Percentiles rank a stretch among this genome's conserved stretches.
phyloP scores from a whole-genome alignment of 2,888 invertebrate species.

The Pediacus dermestoides region DNA sequence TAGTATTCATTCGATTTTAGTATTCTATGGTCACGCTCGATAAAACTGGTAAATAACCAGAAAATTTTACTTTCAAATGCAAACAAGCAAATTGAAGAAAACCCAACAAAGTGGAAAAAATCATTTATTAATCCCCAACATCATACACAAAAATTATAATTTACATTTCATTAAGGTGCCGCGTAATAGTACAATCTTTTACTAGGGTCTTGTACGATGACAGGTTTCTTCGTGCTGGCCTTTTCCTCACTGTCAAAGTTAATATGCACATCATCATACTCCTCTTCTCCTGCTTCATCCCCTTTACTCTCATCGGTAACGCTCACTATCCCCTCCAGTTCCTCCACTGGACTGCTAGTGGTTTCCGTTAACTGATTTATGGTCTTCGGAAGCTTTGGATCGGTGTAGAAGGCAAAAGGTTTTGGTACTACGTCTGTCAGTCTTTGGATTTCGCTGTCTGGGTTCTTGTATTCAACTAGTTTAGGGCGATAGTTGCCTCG shows the following conservation, averaged over 20 bases:
- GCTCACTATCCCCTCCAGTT: constrained; percentile 9
- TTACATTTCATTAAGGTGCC: too few relatives aligned
- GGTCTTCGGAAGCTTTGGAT: constrained; percentile 35
- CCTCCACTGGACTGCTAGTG: too few relatives aligned
- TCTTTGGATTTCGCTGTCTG: constrained; percentile 21
- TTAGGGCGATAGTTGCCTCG: too few relatives aligned
- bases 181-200: constrained; percentile 47
- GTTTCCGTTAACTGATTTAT: constrained; percentile 37
- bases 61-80: too few relatives aligned
- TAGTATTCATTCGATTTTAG: too few relatives aligned
- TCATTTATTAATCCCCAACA: too few relatives aligned
- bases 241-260: constrained; percentile 12
- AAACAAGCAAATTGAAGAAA: too few relatives aligned
- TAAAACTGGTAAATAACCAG: too few relatives aligned
- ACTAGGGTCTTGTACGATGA: constrained; percentile 45
- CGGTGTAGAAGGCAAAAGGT: constrained; percentile 38
- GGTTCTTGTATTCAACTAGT: too few relatives aligned
- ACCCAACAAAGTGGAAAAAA: too few relatives aligned
- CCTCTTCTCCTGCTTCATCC: constrained; percentile 7
- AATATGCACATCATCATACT: constrained; percentile 21
- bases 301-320: constrained; percentile 6
- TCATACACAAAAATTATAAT: too few relatives aligned
- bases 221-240: constrained; percentile 22
- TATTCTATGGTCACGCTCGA: too few relatives aligned
- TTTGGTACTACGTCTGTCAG: constrained; percentile 37